Conservation (phyloP, 2,888 invertebrate genomes). For the Temnothorax unifasciatus region DNA sequence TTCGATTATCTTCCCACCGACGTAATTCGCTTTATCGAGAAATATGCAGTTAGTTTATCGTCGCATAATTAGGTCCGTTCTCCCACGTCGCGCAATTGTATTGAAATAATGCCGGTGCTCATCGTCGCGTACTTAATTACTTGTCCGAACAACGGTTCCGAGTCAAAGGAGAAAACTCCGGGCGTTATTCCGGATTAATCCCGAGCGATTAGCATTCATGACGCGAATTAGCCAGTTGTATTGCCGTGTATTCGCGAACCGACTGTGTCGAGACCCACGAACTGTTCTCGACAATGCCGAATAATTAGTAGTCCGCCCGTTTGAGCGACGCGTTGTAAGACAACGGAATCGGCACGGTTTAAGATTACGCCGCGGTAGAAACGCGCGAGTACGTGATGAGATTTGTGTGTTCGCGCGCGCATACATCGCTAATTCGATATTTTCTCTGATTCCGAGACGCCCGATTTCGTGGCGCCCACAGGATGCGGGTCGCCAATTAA, state of each 20-base stretch:
- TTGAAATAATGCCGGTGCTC: constrained; percentile 18
- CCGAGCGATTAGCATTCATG: constrained; percentile 44
- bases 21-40: neutral
- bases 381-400: constrained; percentile 2
- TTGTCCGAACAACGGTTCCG: constrained; percentile 5
- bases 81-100: neutral
- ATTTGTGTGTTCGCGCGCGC: constrained; percentile 8
- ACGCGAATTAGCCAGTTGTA: constrained; percentile 56
- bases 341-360: constrained; percentile 5
- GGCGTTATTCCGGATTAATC: constrained; percentile 36
- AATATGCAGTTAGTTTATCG: neutral
- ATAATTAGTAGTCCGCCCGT: constrained; percentile 50
- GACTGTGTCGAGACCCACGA: constrained; percentile 28
- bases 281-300: constrained; percentile 44
- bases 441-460: constrained; percentile 38
- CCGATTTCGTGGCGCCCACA: constrained; percentile 30
- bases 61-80: neutral
- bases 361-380: neutral
- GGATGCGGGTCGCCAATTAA: constrained; percentile 53
- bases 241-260: constrained; percentile 30
- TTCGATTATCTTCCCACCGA: neutral
- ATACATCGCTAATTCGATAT: constrained; percentile 50
- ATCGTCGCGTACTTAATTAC: neutral
- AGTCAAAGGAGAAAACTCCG: constrained; percentile 11
- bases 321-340: neutral